Evolutionary conservation across 2,797 vertebrate genomes (phyloP).

Genomic region (Hoplostethus mediterraneus): DNA sequence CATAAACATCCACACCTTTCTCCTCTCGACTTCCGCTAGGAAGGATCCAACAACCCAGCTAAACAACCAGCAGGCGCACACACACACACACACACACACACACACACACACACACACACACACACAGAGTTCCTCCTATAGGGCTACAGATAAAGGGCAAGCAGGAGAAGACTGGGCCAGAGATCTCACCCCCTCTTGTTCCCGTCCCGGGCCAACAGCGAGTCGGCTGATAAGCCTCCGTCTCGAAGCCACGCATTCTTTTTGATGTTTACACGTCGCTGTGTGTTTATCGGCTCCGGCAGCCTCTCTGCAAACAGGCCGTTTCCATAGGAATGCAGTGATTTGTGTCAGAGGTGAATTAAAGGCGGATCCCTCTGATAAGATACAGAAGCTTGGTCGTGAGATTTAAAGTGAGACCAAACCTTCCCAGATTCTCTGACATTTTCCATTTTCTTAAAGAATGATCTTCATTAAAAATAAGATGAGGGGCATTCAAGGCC

Average conservation of each 20-base stretch:
- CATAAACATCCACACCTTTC: constrained; percentile 72
- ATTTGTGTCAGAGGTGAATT: constrained; percentile 42
- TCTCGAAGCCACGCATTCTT: not conserved
- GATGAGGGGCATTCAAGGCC: constrained; percentile 3
- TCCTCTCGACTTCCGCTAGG: constrained; percentile 24
- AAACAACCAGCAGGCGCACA: constrained; percentile 23
- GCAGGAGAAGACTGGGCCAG: not conserved
- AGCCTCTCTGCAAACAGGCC: not conserved
- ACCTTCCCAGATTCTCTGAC: constrained; percentile 31
- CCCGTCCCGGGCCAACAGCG: not conserved
- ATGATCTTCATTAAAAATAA: constrained; percentile 47
- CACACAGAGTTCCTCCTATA: not conserved
- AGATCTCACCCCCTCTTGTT: not conserved
- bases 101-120: not conserved
- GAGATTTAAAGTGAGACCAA: constrained; percentile 34
- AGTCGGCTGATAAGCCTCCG: not conserved
- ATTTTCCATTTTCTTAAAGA: constrained; percentile 43
- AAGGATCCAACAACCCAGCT: constrained; percentile 17
- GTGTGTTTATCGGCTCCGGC: constrained; percentile 20
- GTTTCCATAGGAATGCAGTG: constrained; percentile 40
- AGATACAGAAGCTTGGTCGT: constrained; percentile 12
- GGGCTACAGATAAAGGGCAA: too few species aligned
- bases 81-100: constrained; percentile 6
- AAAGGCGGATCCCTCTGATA: constrained; percentile 48
- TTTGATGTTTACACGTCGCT: constrained; percentile 2